phyloP scores from a whole-genome alignment of 2,113 vertebrate species.

The Mionectes macconnelli region DNA sequence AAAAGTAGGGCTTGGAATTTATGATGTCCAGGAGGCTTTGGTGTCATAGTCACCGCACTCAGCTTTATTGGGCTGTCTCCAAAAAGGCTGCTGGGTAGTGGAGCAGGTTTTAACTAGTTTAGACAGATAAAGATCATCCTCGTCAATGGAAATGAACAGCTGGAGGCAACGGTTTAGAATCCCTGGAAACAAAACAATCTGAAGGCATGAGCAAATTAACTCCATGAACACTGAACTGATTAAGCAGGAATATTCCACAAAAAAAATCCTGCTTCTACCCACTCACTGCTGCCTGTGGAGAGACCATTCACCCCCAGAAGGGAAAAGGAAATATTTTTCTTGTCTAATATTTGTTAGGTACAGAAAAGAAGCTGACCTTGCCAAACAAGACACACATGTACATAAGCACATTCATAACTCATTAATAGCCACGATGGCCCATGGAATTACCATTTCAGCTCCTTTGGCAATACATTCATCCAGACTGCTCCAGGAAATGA shows the following conservation, averaged over 20 bases:
- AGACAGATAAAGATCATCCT: constrained; percentile 74
- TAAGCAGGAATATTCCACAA: neutral
- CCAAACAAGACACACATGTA: neutral
- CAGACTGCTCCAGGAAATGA: neutral
- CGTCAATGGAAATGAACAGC: constrained; percentile 75
- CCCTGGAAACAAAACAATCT: constrained; percentile 60
- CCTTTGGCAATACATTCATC: neutral
- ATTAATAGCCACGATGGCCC: neutral
- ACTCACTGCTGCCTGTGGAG: neutral
- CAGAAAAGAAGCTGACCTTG: neutral
- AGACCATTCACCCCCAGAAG: neutral
- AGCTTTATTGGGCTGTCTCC: constrained; percentile 53
- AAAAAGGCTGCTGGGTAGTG: constrained; percentile 48
- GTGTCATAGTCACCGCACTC: constrained; percentile 20
- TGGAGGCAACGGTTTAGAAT: constrained; percentile 64
- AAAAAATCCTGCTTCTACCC: neutral
- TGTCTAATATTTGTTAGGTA: neutral
- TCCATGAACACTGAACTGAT: constrained; percentile 46
- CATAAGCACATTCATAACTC: neutral
- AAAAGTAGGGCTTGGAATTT: constrained; percentile 49
- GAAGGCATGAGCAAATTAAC: constrained; percentile 62
- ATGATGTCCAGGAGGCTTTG: constrained; percentile 58
- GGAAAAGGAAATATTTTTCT: neutral
- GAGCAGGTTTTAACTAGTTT: constrained; percentile 70
- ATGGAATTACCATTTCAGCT: neutral